Conservation (phyloP, 2,797 vertebrate species). For the Semotilus atromaculatus region DNA sequence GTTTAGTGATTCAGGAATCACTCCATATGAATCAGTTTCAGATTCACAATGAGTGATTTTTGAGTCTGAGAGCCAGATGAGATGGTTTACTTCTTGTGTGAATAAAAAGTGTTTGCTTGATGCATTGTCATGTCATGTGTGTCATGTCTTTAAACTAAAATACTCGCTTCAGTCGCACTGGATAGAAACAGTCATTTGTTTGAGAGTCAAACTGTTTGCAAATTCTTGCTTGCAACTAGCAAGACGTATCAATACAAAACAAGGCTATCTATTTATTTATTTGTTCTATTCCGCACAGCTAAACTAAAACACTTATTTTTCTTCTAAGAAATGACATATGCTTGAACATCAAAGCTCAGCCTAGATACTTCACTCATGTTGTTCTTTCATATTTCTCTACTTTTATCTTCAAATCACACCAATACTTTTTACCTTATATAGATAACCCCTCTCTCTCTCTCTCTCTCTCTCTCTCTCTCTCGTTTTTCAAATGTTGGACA, state of each 20-base stretch:
- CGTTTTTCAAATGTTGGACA: slow-evolving; percentile 33
- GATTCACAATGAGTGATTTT: neutral
- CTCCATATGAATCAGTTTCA: neutral
- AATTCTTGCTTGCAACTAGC: neutral
- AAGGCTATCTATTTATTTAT: neutral
- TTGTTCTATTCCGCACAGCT: slow-evolving; percentile 1
- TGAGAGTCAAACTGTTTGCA: neutral
- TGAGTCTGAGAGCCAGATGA: neutral
- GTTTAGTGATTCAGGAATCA: neutral
- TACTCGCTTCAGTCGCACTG: neutral
- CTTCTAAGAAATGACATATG: neutral
- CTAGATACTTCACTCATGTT: slow-evolving; percentile 59
- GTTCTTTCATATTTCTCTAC: slow-evolving; percentile 70
- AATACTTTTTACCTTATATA: slow-evolving; percentile 68
- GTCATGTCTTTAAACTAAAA: neutral
- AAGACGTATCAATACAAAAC: neutral
- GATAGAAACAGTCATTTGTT: neutral
- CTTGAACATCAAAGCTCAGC: slow-evolving; percentile 69
- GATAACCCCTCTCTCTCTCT: slow-evolving; percentile 31
- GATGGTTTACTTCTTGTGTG: neutral
- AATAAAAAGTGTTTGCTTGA: neutral
- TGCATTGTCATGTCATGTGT: neutral
- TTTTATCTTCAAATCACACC: slow-evolving; percentile 63
- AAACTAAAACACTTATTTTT: slow-evolving; percentile 14
- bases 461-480: too few species aligned